Evolutionary conservation across 1,140 invertebrate species (phyloP), one percentile per base, ranked within the genome.

Genomic region (Drosophila orosa): DNA sequence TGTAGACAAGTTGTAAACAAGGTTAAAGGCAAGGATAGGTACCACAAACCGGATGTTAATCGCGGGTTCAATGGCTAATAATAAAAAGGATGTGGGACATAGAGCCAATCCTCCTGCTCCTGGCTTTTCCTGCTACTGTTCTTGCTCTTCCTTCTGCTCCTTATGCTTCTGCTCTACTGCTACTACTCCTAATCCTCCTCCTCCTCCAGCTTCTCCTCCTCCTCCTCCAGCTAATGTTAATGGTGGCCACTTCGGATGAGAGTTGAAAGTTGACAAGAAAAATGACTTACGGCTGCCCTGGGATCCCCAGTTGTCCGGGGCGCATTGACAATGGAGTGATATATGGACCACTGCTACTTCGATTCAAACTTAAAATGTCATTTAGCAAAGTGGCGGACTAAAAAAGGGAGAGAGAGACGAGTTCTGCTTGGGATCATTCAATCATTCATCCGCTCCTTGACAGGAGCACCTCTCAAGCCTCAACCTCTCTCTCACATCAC

Each of bases 1-100:
- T 85, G 82, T 81, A 66, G 79, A 86, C 79, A 87, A 77, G 78
- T 75, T 87, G 82, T 86, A 86, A 85, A 86, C 82, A 78, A 72
- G 82, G 82, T 68, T 86, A 74, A 81, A 63, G 83, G 33, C 45
- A 24, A 58, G 50, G 44, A 48, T 42, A 54, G 5, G 47, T 39
- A 39, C 55, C 24, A 45, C 25, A 24, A n/a, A 22, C n/a, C 39
- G 47, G 39, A 35, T 45, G 62, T 50, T 76, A 68, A 76, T 68
- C 73, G 50, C 62, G 35, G 44, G 48, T 55, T 65, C 73, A 76
- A 54, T 75, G 61, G 62, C 62, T 76, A 76, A 76, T 76, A 76
- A 76, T 68, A 76, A 68, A 76, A 68, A 42, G 29, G 29, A 42
- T 25, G 62, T 17, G 31, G 24, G 8, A 33, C 15, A 9, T 35